phyloP scores from a whole-genome alignment of 1,140 invertebrate species.

The Ephestia elutella region DNA sequence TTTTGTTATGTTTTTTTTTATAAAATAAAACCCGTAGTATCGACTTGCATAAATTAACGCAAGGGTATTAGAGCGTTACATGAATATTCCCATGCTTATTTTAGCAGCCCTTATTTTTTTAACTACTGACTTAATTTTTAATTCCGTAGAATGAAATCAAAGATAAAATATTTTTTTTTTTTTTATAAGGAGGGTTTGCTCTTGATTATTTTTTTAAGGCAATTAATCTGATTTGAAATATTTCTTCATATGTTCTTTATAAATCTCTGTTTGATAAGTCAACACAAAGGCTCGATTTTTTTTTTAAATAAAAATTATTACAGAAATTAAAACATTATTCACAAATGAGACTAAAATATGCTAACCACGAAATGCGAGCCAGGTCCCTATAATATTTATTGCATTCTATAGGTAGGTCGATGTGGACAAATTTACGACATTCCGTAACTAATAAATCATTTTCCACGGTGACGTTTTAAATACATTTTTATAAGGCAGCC shows the following conservation, averaged over 20 bases:
- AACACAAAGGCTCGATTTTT: neutral
- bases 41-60: conserved; percentile 71
- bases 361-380: conserved; percentile 1
- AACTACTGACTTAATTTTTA: neutral
- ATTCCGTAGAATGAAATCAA: no score
- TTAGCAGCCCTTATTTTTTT: conserved; percentile 22
- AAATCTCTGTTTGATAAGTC: no score
- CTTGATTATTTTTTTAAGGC: no score
- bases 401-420: conserved; percentile 50
- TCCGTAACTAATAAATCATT: conserved; percentile 66
- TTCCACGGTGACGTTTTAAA: conserved; percentile 66
- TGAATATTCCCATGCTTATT: conserved; percentile 70
- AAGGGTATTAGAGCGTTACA: conserved; percentile 40
- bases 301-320: neutral
- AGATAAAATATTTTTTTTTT: no score
- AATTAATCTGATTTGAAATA: no score
- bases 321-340: conserved; percentile 10
- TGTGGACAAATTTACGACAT: conserved; percentile 71
- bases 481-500: conserved; percentile 71
- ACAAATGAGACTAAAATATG: conserved; percentile 10
- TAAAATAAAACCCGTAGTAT: conserved; percentile 38
- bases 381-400: conserved; percentile 46
- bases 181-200: no score
- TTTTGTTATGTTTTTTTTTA: conserved; percentile 47
- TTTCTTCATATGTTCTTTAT: no score